Base-by-base conservation (phyloP, 2,888 invertebrate species). In the Chymomyza procnemis region DNA sequence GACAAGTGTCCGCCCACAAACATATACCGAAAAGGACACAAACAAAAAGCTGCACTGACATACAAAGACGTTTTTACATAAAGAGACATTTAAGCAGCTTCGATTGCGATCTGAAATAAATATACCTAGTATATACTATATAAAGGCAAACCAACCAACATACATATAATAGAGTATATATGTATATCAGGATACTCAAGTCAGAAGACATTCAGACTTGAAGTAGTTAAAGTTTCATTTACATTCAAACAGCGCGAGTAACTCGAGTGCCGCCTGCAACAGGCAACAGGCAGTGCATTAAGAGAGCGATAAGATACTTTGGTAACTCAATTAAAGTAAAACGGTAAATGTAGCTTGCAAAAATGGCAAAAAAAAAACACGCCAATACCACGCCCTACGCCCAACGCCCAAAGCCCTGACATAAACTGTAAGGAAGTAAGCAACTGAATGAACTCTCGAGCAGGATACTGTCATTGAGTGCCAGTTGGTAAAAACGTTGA, bases 281-380 rank as follows among this genome's bases (percentile, higher is more conserved):
- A 41, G 34, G 57, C 56, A n/a, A n/a, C n/a, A n/a, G n/a, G 19
- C 72, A 85, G 83, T 85, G 78, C 78, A 80, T 84, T 81, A 71
- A 67, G 67, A 67, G 67, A 52, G 52, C 75, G 73, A 85, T 85
- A 85, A 80, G 83, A 73, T 76, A 85, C 80, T 85, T 76, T 76
- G 64, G 76, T 71, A 85, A 82, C 81, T 82, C 75, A 82, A 82
- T 85, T 82, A 85, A 76, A 60, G 14, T 26, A 60, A 60, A 60
- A 21, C 19, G 3, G 2, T 19, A 60, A 46, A 59, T 59, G 52
- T 16, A 12, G 8, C 52, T 26, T 19, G 54, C 54, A 18, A 18
- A 47, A 46, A 59, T 21, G 46, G 22, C 47, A 9, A 30, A 41
- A 22, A n/a, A 57, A 19, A 55, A 21, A 55, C 6, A 19, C 41